Percentiles rank a stretch among this genome's conserved stretches.
These are phyloP conservation scores for Cerceris rybyensis DNA, from an alignment of 2,888 invertebrate species.

Conservation along the genomic window DNA sequence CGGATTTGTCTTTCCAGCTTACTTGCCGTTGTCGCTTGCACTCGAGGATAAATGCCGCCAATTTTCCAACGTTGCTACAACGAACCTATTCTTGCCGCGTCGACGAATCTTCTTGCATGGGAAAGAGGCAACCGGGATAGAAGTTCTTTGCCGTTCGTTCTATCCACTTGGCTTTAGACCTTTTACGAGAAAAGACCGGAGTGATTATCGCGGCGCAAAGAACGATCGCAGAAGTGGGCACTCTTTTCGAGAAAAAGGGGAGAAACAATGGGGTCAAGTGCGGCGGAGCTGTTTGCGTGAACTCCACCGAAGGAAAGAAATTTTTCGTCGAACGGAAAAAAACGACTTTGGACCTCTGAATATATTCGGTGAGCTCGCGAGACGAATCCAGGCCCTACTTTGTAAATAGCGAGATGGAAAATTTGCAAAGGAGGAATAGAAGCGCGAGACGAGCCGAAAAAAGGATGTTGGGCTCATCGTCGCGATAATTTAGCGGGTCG, in stretches of 20 bases:
- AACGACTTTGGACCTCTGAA: neutral
- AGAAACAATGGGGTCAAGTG: conserved; percentile 49
- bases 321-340: neutral
- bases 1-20: neutral
- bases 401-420: too few species aligned
- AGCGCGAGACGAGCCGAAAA: too few species aligned
- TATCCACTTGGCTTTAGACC: neutral
- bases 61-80: too few species aligned
- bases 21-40: too few species aligned
- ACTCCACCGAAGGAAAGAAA: conserved; percentile 12
- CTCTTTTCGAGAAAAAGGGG: neutral
- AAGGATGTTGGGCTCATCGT: too few species aligned
- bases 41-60: too few species aligned
- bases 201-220: neutral
- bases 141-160: neutral
- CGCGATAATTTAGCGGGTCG: conserved; percentile 5
- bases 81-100: too few species aligned
- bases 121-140: neutral
- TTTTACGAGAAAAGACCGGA: neutral
- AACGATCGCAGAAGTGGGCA: neutral
- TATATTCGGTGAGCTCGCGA: neutral
- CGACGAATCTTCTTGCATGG: too few species aligned
- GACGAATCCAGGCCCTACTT: neutral
- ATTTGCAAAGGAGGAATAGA: too few species aligned
- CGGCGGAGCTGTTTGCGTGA: conserved; percentile 21